Evolutionary conservation across 1,140 invertebrate species (phyloP).

Genomic region (Sipha flava): DNA sequence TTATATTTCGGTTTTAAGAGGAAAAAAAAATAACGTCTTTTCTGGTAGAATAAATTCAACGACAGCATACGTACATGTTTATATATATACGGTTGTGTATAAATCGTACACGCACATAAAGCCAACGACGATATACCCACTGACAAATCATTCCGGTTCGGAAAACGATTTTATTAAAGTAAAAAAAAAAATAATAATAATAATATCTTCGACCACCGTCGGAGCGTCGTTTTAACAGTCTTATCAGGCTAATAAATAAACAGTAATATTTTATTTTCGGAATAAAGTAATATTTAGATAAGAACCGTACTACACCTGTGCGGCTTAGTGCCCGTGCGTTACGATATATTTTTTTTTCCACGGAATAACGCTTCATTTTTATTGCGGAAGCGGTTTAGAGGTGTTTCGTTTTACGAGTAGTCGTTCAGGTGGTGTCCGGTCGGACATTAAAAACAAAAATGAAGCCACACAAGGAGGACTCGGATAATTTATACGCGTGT

Average conservation of each 20-base stretch:
- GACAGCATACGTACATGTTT: neutral
- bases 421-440: neutral
- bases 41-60: slow-evolving; percentile 6
- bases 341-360: neutral
- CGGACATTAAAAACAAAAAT: neutral
- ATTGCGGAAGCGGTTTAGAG: slow-evolving; percentile 28
- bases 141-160: slow-evolving; percentile 21
- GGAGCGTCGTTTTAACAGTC: neutral
- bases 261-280: slow-evolving; percentile 13
- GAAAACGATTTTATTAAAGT: slow-evolving; percentile 28
- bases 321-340: too few relatives aligned
- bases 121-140: neutral
- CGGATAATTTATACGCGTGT: slow-evolving; percentile 14
- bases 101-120: neutral
- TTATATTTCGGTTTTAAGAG: neutral
- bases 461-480: neutral
- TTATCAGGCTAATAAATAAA: slow-evolving; percentile 17
- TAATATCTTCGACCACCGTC: slow-evolving; percentile 11
- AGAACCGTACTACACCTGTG: too few relatives aligned
- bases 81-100: neutral
- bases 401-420: slow-evolving; percentile 28
- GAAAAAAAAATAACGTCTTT: neutral
- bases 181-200: neutral
- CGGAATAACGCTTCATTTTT: neutral
- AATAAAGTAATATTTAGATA: slow-evolving; percentile 16